These are phyloP conservation scores for Rattus rattus DNA, from an alignment of 2,113 vertebrate genomes.

Conservation along the genomic window DNA sequence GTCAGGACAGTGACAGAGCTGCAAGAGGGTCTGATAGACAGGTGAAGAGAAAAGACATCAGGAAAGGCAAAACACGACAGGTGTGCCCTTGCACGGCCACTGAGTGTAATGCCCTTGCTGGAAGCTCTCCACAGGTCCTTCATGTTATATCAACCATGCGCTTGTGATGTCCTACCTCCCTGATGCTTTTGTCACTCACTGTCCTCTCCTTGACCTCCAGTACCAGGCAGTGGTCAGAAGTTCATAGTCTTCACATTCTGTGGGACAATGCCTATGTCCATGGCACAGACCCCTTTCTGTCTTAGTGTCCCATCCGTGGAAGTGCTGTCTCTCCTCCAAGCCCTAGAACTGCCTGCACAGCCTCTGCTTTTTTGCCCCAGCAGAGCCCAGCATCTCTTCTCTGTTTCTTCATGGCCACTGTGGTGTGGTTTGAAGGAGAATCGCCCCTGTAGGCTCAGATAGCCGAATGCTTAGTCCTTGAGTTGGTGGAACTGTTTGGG, in stretches of 20 bases:
- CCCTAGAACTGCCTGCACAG: neutral
- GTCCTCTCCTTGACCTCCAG: neutral
- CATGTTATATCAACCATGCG: neutral
- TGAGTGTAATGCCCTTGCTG: neutral
- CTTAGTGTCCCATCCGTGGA: neutral
- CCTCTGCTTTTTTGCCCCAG: too few relatives aligned
- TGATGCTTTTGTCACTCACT: neutral
- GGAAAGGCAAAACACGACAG: neutral
- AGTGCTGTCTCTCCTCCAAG: neutral
- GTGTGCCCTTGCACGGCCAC: neutral
- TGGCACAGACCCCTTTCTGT: fast-evolving
- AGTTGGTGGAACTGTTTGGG: neutral
- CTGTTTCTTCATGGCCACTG: neutral
- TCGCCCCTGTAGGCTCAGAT: neutral
- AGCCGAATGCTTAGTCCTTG: neutral
- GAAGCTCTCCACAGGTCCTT: neutral
- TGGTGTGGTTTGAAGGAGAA: neutral
- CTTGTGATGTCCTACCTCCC: neutral
- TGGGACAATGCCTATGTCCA: neutral
- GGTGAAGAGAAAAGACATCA: neutral
- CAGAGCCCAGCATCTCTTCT: neutral
- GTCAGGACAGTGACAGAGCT: neutral
- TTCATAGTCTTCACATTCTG: neutral
- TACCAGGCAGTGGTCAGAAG: neutral
- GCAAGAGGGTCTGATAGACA: neutral